phyloP scores from a whole-genome alignment of 2,797 vertebrate species.

The Champsocephalus gunnari region DNA sequence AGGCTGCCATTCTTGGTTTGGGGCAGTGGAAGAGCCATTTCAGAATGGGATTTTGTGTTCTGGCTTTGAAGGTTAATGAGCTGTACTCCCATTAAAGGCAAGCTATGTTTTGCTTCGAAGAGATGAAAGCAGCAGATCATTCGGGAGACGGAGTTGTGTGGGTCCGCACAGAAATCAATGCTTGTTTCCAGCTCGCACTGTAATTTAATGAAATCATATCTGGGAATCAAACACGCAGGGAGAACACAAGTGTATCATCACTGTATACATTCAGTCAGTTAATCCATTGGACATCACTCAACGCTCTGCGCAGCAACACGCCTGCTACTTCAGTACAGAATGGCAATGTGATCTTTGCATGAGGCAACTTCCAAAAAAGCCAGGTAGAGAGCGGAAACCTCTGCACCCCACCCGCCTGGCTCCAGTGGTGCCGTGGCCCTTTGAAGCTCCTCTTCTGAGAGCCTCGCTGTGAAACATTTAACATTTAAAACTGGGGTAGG shows the following conservation, averaged over 20 bases:
- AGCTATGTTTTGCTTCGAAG: conserved; percentile 29
- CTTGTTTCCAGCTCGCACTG: conserved; percentile 41
- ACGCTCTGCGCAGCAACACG: conserved; percentile 16
- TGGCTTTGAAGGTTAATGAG: conserved; percentile 34
- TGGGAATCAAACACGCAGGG: conserved; percentile 17
- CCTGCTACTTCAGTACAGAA: conserved; percentile 32
- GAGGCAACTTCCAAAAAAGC: conserved; percentile 46
- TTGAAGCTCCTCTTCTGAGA: conserved; percentile 77
- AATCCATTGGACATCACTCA: conserved; percentile 1
- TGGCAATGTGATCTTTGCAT: conserved; percentile 30
- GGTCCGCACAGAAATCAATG: conserved; percentile 34
- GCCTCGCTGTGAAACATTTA: conserved; percentile 75
- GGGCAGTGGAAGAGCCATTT: neutral
- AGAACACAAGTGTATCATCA: conserved; percentile 13
- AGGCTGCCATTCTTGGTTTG: conserved; percentile 11
- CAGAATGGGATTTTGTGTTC: conserved; percentile 14
- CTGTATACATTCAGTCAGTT: neutral
- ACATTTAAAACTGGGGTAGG: conserved; percentile 51
- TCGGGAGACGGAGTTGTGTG: conserved; percentile 28
- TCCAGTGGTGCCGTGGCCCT: conserved; percentile 47
- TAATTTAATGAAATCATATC: conserved; percentile 56
- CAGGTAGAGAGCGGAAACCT: conserved; percentile 25
- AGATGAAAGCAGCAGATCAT: conserved; percentile 57
- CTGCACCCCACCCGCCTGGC: conserved; percentile 14
- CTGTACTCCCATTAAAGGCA: conserved; percentile 41